Base-by-base conservation (phyloP, 2,888 invertebrate species). In the Polyommatus iphigenia region DNA sequence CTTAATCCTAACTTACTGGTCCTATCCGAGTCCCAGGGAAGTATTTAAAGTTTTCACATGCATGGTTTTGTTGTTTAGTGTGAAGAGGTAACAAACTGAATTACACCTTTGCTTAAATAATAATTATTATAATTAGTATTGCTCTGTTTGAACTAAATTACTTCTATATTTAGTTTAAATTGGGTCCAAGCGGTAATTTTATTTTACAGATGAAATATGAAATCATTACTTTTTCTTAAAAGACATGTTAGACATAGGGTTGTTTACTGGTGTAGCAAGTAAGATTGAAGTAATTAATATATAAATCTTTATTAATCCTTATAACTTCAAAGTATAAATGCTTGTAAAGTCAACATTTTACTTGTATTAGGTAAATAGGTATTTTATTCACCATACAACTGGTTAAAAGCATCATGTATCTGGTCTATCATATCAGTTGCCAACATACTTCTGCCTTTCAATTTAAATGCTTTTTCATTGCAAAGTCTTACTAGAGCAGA, bases 351-450 rank as follows among this genome's bases (percentile, higher is more conserved):
- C 20, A 0, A 59, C 59, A 8, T 0, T n/a, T 7, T 20, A 20
- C 8, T 59, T 59, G 24, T 24, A 59, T 20, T 7, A 59, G 59
- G 7, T 59, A 59, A 59, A 24, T n/a, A 36, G 18, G 59, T 59
- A 75, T 72, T 41, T 85, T 84, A 90, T 77, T 86, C 82, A 18
- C 86, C 89, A 90, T 87, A 92, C 4, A 93, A 84, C 79, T 92
- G 89, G 83, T 90, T 88, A 91, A 99, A 98, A 78, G 97, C 96
- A 78, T 95, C 92, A 85, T 97, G 97, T 84, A 99, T 96, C 85
- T 97, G 95, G 79, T 95, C 95, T 79, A 99, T 95, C 97, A 99
- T 98, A 91, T 99, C 98, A 1, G 96, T 95, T 0, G 98, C 97
- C 20, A 98, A 95, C 96, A 97, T 98, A 83, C 98, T 97, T 79